Percentiles rank a stretch among this genome's conserved stretches.
Conservation (phyloP, 2,113 vertebrate genomes). For the Natator depressus region DNA sequence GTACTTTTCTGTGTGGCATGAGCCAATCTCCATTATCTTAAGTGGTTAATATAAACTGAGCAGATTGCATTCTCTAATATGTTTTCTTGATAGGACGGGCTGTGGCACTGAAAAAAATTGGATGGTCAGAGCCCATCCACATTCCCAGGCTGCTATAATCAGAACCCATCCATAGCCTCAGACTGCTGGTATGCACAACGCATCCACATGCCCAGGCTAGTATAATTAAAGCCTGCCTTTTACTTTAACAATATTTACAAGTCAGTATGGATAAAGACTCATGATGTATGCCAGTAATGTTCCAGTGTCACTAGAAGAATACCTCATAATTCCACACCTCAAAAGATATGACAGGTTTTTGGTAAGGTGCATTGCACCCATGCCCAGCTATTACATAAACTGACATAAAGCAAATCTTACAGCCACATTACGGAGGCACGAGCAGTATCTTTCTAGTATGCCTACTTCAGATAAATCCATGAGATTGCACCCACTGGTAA, state of each 20-base stretch:
- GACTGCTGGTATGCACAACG: background rate
- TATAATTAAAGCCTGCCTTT: background rate
- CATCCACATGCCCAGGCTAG: background rate
- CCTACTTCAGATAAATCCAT: background rate
- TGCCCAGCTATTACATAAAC: background rate
- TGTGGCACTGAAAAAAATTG: background rate
- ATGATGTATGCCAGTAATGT: background rate
- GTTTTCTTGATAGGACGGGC: constrained; percentile 5
- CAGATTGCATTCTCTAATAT: background rate
- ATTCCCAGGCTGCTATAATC: background rate
- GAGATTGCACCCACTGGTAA: background rate
- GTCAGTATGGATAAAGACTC: background rate
- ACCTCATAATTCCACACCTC: background rate
- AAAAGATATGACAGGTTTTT: background rate
- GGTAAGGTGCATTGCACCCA: background rate
- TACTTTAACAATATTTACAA: background rate
- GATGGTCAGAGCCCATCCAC: constrained; percentile 9
- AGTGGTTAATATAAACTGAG: background rate
- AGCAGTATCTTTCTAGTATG: background rate
- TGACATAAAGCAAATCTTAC: background rate
- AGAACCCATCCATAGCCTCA: background rate
- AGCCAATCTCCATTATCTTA: background rate
- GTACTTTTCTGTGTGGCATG: background rate
- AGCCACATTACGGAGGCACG: background rate
- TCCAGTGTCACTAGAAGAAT: background rate